Conservation (phyloP, 2,113 vertebrate genomes). For the Nasalis larvatus region DNA sequence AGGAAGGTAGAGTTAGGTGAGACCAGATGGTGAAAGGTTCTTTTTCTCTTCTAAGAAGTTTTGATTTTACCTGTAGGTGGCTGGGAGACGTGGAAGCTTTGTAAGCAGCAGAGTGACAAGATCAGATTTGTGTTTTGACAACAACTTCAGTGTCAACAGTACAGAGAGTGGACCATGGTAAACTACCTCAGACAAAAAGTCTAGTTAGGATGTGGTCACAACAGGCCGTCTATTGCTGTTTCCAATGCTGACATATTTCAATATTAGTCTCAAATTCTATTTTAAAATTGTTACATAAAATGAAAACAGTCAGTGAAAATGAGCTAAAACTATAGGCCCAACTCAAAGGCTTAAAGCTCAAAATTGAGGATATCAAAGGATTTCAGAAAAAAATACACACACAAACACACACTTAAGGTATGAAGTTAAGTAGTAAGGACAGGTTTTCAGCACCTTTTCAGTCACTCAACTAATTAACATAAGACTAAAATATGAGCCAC, state of each 20-base stretch:
- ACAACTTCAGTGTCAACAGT: not conserved
- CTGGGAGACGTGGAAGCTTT: not conserved
- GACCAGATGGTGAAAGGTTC: not conserved
- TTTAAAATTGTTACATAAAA: not conserved
- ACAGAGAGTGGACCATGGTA: not conserved
- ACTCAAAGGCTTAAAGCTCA: not conserved
- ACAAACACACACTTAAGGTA: not conserved
- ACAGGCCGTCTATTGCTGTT: not conserved
- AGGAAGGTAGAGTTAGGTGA: not conserved
- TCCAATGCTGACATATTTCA: not conserved
- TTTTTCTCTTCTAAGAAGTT: not conserved
- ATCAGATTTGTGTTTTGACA: slow-evolving; percentile 17
- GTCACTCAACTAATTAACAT: not conserved
- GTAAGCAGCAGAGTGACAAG: not conserved
- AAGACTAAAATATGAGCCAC: not conserved
- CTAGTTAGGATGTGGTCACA: not conserved
- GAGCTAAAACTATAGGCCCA: not conserved
- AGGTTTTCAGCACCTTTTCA: not conserved
- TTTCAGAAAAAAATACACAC: not conserved
- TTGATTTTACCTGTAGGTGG: not conserved
- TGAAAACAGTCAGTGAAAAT: not conserved
- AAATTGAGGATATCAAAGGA: not conserved
- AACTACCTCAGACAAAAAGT: not conserved
- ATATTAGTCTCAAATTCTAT: not conserved
- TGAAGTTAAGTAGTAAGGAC: not conserved